phyloP scores from a whole-genome alignment of 2,888 invertebrate genomes.

The Choreutis nemorana region DNA sequence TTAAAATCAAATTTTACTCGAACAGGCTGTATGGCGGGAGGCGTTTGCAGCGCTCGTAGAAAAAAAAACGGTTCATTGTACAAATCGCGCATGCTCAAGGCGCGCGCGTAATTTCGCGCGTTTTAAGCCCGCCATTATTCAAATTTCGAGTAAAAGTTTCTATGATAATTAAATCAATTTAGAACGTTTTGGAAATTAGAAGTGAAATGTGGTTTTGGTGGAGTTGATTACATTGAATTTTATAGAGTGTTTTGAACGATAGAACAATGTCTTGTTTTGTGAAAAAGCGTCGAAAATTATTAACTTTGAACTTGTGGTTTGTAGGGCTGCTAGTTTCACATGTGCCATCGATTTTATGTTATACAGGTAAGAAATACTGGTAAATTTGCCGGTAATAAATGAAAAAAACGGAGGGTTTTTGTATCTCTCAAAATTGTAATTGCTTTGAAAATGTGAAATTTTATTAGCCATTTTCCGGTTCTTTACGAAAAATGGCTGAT shows the following conservation, averaged over 20 bases:
- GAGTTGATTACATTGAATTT: constrained; percentile 14
- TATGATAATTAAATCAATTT: no score
- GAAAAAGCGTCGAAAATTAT: constrained; percentile 27
- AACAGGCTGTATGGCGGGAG: constrained; percentile 37
- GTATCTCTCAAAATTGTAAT: no score
- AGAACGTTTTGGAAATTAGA: constrained; percentile 5
- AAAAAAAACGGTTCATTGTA: constrained; percentile 41
- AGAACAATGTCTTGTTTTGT: constrained; percentile 20
- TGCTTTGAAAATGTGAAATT: no score
- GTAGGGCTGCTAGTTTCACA: constrained; percentile 41
- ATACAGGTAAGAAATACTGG: constrained; percentile 39
- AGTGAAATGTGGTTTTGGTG: constrained; percentile 13
- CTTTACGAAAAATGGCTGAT: no score
- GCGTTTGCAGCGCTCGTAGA: constrained; percentile 19
- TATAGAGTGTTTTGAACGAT: constrained; percentile 10
- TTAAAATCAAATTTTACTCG: constrained; percentile 16
- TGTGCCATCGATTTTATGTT: constrained; percentile 37
- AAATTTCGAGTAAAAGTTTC: no score
- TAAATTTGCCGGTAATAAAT: no score
- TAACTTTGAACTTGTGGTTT: constrained; percentile 25
- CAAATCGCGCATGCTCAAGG: constrained; percentile 42
- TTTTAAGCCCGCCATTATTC: constrained; percentile 12
- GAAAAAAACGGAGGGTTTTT: no score
- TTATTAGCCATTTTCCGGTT: no score
- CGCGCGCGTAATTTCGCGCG: constrained; percentile 38